A percentile compares a stretch with the other conserved stretches of the same genome.
phyloP scores from a whole-genome alignment of 2,888 invertebrate genomes.

The Abrostola triplasia region DNA sequence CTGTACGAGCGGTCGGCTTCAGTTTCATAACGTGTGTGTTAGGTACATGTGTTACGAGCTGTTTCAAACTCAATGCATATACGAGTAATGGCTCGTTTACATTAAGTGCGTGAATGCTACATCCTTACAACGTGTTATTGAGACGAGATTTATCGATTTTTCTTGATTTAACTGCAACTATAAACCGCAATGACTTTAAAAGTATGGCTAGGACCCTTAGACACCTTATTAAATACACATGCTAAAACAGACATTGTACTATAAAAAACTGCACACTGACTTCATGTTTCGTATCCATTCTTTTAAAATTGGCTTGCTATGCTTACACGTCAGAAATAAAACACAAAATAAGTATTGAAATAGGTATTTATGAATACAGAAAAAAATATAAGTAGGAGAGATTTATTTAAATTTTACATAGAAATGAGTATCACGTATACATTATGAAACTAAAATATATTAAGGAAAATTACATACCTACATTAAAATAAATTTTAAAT shows the following conservation, averaged over 20 bases:
- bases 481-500: slow-evolving; percentile 10
- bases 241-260: no score
- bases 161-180: slow-evolving; percentile 6
- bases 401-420: slow-evolving; percentile 46
- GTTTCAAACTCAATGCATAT: slow-evolving; percentile 14
- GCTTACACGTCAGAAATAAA: not conserved
- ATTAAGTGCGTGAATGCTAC: slow-evolving; percentile 1
- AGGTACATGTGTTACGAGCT: slow-evolving; percentile 5
- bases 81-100: slow-evolving; percentile 25
- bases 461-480: slow-evolving; percentile 16
- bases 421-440: slow-evolving; percentile 29
- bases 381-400: slow-evolving; percentile 50
- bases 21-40: slow-evolving; percentile 11
- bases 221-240: no score
- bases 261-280: no score
- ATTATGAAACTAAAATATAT: no score
- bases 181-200: no score
- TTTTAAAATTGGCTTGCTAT: not conserved
- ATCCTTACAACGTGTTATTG: slow-evolving; percentile 11
- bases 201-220: no score
- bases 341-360: not conserved
- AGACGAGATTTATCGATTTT: slow-evolving; percentile 1
- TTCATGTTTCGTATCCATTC: no score
- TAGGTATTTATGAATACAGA: not conserved
- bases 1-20: not conserved